phyloP scores from a whole-genome alignment of 2,797 vertebrate genomes.

The Lindbergichthys nudifrons region DNA sequence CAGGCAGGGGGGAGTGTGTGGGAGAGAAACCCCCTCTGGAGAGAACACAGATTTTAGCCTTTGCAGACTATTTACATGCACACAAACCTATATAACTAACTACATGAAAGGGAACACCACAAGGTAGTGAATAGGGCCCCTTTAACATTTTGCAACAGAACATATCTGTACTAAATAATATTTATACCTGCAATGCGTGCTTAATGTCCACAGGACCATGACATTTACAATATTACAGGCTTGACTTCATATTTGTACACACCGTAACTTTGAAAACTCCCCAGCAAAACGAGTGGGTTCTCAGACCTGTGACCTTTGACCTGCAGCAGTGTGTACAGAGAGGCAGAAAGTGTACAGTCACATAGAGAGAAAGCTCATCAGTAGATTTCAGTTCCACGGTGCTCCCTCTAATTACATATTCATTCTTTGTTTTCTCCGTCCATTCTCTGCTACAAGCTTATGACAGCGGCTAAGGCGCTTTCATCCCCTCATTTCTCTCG shows the following conservation, averaged over 20 bases:
- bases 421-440: slow-evolving; percentile 52
- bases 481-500: slow-evolving; percentile 41
- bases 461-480: slow-evolving; percentile 41
- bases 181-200: neutral
- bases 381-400: slow-evolving; percentile 27
- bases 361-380: slow-evolving; percentile 64
- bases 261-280: slow-evolving; percentile 8
- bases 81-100: no score
- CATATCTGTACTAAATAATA: neutral
- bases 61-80: no score
- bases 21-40: no score
- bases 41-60: no score
- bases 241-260: neutral
- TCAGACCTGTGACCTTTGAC: slow-evolving; percentile 6
- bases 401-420: slow-evolving; percentile 56
- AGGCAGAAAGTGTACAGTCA: slow-evolving; percentile 63
- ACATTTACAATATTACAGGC: neutral
- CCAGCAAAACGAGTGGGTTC: slow-evolving; percentile 8
- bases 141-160: neutral
- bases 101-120: no score
- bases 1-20: no score
- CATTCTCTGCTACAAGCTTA: slow-evolving; percentile 42
- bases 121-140: no score
- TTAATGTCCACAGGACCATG: neutral
- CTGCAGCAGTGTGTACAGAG: slow-evolving; percentile 25